Base-by-base conservation (phyloP, 1,140 invertebrate genomes). In the Brachionus rubens region DNA sequence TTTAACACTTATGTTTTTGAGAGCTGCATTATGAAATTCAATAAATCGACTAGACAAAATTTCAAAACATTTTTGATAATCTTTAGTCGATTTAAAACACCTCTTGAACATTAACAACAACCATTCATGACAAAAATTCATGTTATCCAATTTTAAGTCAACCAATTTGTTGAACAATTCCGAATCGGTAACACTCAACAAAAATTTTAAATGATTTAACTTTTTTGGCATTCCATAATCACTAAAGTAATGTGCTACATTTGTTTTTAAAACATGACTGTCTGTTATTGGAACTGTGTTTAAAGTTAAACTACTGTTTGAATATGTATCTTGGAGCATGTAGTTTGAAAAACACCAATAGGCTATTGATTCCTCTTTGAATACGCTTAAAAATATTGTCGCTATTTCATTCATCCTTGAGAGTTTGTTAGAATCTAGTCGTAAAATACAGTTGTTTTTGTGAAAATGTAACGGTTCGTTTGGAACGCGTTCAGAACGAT, bases 371-470 rank as follows among this genome's bases (percentile, higher is more conserved):
- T 72, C 68, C 19, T 72, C 43, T 16, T 72, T 36, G 30, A 72
- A 72, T 14, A 50, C 68, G 30, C 68, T 72, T 24, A 72, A 24
- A 54, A 72, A 72, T 9, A 72, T 46, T 16, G 46, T 72, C 0
- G 68, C 68, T 40, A 72, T 36, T 54, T 72, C 68, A 28, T 72
- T 72, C 68, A 72, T 72, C 19, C 68, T 72, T n/a, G n/a, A n/a
- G n/a, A n/a, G n/a, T n/a, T n/a, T n/a, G n/a, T n/a, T n/a, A n/a
- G n/a, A n/a, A n/a, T n/a, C n/a, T n/a, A n/a, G n/a, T n/a, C n/a
- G n/a, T n/a, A n/a, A n/a, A n/a, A n/a, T n/a, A n/a, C n/a, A n/a
- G n/a, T n/a, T n/a, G n/a, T n/a, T n/a, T n/a, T n/a, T n/a, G n/a
- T n/a, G n/a, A n/a, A n/a, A n/a, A n/a, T n/a, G n/a, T n/a, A n/a